Conservation (phyloP, 2,888 invertebrate genomes). For the Coelinius sp. region DNA sequence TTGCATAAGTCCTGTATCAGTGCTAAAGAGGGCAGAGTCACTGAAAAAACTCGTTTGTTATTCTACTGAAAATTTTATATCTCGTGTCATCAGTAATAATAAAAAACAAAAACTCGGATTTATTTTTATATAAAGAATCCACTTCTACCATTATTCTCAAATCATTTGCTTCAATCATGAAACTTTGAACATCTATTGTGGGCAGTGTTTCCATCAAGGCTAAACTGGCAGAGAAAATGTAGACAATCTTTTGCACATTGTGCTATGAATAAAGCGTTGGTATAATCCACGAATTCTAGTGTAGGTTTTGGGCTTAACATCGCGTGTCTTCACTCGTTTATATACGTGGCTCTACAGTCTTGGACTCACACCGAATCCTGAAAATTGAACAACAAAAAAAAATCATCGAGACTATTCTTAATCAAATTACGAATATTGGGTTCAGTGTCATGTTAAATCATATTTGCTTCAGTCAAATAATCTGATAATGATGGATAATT, state of each 20-base stretch:
- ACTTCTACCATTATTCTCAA: not conserved
- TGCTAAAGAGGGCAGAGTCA: too few relatives aligned
- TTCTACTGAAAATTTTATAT: not conserved
- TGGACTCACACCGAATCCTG: not conserved
- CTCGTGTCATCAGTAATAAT: not conserved
- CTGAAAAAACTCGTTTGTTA: not conserved
- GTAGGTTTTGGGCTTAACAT: conserved; percentile 39
- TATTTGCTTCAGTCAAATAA: not conserved
- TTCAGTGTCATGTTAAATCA: not conserved
- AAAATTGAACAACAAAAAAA: not conserved
- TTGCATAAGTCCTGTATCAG: conserved; percentile 28
- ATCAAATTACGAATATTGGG: not conserved
- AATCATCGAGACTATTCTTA: not conserved
- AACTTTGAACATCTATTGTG: not conserved
- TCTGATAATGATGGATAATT: not conserved
- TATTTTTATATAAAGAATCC: not conserved
- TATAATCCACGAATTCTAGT: conserved; percentile 17
- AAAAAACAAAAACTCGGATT: not conserved
- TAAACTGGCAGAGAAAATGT: conserved; percentile 8
- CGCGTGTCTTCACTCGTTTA: conserved; percentile 58
- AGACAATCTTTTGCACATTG: conserved; percentile 12
- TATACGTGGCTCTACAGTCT: conserved; percentile 47
- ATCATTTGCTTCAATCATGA: conserved; percentile 15
- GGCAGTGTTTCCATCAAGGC: conserved; percentile 8
- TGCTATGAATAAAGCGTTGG: not conserved